A percentile compares a stretch with the other conserved stretches of the same genome.
These are phyloP conservation scores for Oscheius sp. DNA, from an alignment of 1,140 invertebrate genomes.

Conservation along the genomic window DNA sequence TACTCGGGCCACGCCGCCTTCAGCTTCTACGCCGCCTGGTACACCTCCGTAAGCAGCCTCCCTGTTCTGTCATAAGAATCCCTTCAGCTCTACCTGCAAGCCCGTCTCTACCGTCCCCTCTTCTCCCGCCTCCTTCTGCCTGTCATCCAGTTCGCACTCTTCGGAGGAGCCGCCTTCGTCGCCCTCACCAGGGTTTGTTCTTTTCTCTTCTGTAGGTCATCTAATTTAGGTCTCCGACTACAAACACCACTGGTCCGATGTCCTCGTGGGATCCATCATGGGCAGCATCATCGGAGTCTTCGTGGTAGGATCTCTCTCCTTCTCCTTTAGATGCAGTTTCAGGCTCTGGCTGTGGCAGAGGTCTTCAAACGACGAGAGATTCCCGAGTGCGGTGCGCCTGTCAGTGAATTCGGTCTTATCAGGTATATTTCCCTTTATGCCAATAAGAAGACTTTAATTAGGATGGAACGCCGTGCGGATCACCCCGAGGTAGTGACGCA, in stretches of 20 bases:
- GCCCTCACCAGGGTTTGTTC: conserved; percentile 43
- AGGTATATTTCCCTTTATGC: conserved; percentile 3
- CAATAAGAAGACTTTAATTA: neutral
- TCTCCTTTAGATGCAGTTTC: too few relatives aligned
- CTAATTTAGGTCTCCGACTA: conserved; percentile 69
- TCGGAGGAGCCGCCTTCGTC: conserved; percentile 54
- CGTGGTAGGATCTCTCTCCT: too few relatives aligned
- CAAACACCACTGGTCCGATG: conserved; percentile 93
- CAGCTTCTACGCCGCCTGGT: conserved; percentile 58
- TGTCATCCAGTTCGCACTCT: conserved; percentile 56
- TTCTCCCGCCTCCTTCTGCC: conserved; percentile 51
- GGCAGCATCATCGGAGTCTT: conserved; percentile 68
- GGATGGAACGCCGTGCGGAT: conserved; percentile 17
- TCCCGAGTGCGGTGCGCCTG: conserved; percentile 17
- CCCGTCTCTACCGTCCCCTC: conserved; percentile 56
- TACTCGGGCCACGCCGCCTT: conserved; percentile 59
- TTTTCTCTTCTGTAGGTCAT: neutral
- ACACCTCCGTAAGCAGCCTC: conserved; percentile 47
- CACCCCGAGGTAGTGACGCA: conserved; percentile 15
- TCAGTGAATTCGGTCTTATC: conserved; percentile 24
- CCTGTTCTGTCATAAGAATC: neutral
- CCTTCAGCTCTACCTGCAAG: conserved; percentile 59
- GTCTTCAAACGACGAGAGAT: conserved; percentile 58
- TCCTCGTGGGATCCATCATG: conserved; percentile 70
- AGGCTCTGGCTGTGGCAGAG: conserved; percentile 54